These are phyloP conservation scores for Felis chaus DNA, from an alignment of 2,113 vertebrate species.

Conservation along the genomic window DNA sequence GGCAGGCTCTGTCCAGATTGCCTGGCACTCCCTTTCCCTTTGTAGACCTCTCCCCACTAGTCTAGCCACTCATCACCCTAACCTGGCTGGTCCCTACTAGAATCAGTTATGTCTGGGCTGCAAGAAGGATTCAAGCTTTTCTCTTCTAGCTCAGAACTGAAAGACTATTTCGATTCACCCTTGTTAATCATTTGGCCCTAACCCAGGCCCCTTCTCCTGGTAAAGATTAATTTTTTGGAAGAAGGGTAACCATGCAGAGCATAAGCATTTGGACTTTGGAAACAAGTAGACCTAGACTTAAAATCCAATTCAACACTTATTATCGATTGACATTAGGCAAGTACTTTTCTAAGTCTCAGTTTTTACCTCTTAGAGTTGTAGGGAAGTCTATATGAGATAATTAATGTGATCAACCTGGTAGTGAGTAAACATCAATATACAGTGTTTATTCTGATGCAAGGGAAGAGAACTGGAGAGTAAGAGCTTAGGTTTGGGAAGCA, in stretches of 20 bases:
- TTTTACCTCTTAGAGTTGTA: background rate
- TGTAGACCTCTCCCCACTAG: background rate
- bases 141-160: background rate
- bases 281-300: background rate
- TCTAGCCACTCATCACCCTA: background rate
- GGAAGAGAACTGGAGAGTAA: background rate
- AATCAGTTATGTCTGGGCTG: background rate
- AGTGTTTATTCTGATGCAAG: background rate
- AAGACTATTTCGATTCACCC: background rate
- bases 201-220: background rate
- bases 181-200: background rate
- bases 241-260: background rate
- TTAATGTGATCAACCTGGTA: background rate
- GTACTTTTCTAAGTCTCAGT: background rate
- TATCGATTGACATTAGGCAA: background rate
- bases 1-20: background rate
- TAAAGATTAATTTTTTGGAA: constrained; percentile 23
- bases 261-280: background rate
- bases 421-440: background rate
- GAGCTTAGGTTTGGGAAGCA: background rate
- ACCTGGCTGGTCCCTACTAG: background rate
- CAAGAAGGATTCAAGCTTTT: background rate
- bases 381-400: background rate
- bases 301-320: constrained; percentile 7
- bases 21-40: background rate